A percentile compares a stretch with the other conserved stretches of the same genome.
phyloP scores from a whole-genome alignment of 1,140 invertebrate species.

The Drosophila mauritiana region DNA sequence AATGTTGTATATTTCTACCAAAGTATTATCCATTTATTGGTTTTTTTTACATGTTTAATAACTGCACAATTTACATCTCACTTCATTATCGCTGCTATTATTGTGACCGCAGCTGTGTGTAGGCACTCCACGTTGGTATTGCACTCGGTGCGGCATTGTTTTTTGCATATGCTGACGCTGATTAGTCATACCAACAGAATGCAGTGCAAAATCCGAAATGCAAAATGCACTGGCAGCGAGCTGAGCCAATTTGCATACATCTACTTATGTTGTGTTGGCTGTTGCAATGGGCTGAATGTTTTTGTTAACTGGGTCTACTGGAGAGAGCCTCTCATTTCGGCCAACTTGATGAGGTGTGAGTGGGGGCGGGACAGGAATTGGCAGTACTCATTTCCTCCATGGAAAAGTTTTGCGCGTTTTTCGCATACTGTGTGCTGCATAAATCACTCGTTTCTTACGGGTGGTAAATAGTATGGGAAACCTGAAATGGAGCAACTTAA shows the following conservation, averaged over 20 bases:
- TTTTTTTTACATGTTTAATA: neutral
- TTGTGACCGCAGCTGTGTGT: constrained; percentile 8
- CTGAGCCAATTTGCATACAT: constrained; percentile 71
- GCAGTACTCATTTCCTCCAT: constrained; percentile 12
- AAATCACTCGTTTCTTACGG: constrained; percentile 21
- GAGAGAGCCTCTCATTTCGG: constrained; percentile 7
- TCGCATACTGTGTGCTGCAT: constrained; percentile 29
- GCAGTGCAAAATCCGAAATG: constrained; percentile 36
- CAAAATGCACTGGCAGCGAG: constrained; percentile 51
- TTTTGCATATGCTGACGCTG: constrained; percentile 48
- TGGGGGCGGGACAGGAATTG: constrained; percentile 29
- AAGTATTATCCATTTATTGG: neutral
- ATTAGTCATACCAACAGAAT: constrained; percentile 76
- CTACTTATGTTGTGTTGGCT: constrained; percentile 57
- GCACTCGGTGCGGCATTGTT: constrained; percentile 14
- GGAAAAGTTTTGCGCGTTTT: constrained; percentile 21
- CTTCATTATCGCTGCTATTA: neutral
- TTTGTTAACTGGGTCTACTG: constrained; percentile 61
- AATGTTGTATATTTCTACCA: neutral
- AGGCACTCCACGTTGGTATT: constrained; percentile 9
- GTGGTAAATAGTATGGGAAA: constrained; percentile 17
- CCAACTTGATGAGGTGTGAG: constrained; percentile 8
- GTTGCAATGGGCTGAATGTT: constrained; percentile 45
- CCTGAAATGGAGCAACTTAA: constrained; percentile 20
- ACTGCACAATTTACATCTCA: neutral